Base-by-base conservation (phyloP, 2,888 invertebrate species). In the Agrochola macilenta region DNA sequence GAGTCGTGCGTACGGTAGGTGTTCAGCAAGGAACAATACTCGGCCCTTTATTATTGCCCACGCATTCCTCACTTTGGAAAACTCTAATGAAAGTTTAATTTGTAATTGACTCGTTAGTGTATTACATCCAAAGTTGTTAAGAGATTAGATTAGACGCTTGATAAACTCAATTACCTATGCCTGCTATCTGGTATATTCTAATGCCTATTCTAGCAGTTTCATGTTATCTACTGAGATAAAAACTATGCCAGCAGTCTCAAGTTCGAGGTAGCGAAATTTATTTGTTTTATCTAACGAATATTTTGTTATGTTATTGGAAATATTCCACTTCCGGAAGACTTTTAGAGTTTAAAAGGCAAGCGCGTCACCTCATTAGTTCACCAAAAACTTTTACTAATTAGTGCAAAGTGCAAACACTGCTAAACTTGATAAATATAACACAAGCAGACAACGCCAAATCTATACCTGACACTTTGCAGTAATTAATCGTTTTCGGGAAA, bases 21-120 rank as follows among this genome's bases (percentile, higher is more conserved):
- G 79, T 87, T 58, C 76, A 75, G 39, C 87, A 82, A 79, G 87
- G 87, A 80, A 64, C 87, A 46, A 81, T 78, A 77, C 72, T 82
- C 8, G 58, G 78, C 23, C 84, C 78, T 73, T 60, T 65, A 61
- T 60, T 63, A 68, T 73, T 75, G 39, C 35, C n/a, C 5, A 46
- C 17, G 14, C 46, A 58, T 73, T 73, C 26, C 26, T 65, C 52
- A 57, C 30, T 78, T 57, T 69, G 20, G 12, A 63, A 61, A 73
- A 72, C 58, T 76, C 9, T 26, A 39, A 69, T 58, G 30, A 76
- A 79, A 60, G 65, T 69, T 74, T 14, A 11, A 69, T 69, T 71
- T 76, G 30, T 61, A 58, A 65, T 57, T 43, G 14, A 64, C n/a
- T 72, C 4, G 11, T 46, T 61, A 12, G 26, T 57, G n/a, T 49